A percentile compares a stretch with the other conserved stretches of the same genome.
phyloP scores from a whole-genome alignment of 2,888 invertebrate genomes.

The Copidosoma aretas region DNA sequence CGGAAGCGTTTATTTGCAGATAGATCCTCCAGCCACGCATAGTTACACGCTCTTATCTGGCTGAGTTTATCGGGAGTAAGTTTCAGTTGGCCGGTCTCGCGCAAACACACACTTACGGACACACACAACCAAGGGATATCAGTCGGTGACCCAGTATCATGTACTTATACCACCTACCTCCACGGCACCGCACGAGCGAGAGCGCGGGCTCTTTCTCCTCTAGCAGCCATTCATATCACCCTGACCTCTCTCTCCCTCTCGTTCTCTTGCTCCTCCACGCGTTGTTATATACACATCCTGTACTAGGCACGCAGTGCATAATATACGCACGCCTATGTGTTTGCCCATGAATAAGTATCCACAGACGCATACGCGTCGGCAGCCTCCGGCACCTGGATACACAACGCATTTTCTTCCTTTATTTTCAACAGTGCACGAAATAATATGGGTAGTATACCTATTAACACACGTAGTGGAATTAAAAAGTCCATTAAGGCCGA shows the following conservation, averaged over 20 bases:
- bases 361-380: too few relatives aligned
- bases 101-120: background rate
- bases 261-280: background rate
- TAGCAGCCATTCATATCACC: conserved; percentile 14
- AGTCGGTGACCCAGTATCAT: conserved; percentile 23
- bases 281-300: background rate
- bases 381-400: too few relatives aligned
- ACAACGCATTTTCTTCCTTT: too few relatives aligned
- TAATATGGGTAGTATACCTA: too few relatives aligned
- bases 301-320: background rate
- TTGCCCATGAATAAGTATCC: too few relatives aligned
- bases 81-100: conserved; percentile 41
- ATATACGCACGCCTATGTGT: too few relatives aligned
- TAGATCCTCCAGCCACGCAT: conserved; percentile 42
- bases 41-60: conserved; percentile 40
- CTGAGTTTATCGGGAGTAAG: conserved; percentile 42
- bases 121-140: conserved; percentile 10
- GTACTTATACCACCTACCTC: background rate
- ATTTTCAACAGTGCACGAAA: too few relatives aligned
- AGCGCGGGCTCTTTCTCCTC: background rate
- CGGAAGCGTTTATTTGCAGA: conserved; percentile 51
- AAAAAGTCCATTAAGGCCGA: too few relatives aligned
- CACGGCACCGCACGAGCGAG: background rate
- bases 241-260: conserved; percentile 2
- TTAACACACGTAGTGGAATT: too few relatives aligned